A percentile compares a stretch with the other conserved stretches of the same genome.
These are phyloP conservation scores for Neomonachus schauinslandi DNA, from an alignment of 2,113 vertebrate species.

Conservation along the genomic window DNA sequence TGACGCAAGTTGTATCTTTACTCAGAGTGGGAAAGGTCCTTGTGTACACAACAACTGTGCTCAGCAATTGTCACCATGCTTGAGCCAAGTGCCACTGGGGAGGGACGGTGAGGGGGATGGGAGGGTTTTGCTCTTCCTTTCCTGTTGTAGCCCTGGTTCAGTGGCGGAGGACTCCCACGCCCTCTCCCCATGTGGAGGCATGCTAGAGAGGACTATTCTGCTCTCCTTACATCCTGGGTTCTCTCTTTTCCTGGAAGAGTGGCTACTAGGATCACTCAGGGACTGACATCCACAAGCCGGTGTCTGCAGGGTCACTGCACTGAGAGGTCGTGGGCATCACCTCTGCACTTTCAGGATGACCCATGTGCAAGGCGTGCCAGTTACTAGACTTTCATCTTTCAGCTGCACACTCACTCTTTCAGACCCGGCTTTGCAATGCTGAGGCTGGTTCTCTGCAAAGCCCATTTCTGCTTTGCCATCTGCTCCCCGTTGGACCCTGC, in stretches of 20 bases:
- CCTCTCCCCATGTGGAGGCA: background rate
- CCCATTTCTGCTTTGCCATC: background rate
- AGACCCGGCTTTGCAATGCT: too few relatives aligned
- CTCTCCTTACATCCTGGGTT: background rate
- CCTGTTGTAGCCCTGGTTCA: background rate
- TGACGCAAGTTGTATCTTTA: background rate
- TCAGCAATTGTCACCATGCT: background rate
- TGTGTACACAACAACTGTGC: background rate
- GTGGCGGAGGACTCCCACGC: background rate
- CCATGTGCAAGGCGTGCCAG: rapidly evolving
- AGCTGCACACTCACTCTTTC: too few relatives aligned
- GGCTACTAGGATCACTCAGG: background rate
- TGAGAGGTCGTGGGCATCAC: background rate
- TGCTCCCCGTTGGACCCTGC: background rate
- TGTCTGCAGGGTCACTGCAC: background rate
- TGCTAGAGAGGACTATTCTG: background rate
- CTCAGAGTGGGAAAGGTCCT: background rate
- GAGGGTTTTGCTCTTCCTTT: background rate
- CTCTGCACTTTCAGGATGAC: too few relatives aligned
- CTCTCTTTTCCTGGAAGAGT: background rate
- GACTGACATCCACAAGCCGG: background rate
- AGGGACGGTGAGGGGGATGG: too few relatives aligned
- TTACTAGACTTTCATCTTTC: too few relatives aligned
- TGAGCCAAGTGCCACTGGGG: background rate
- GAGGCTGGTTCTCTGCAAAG: background rate